A percentile compares a stretch with the other conserved stretches of the same genome.
phyloP scores from a whole-genome alignment of 2,797 vertebrate species.

The Salmo trutta region DNA sequence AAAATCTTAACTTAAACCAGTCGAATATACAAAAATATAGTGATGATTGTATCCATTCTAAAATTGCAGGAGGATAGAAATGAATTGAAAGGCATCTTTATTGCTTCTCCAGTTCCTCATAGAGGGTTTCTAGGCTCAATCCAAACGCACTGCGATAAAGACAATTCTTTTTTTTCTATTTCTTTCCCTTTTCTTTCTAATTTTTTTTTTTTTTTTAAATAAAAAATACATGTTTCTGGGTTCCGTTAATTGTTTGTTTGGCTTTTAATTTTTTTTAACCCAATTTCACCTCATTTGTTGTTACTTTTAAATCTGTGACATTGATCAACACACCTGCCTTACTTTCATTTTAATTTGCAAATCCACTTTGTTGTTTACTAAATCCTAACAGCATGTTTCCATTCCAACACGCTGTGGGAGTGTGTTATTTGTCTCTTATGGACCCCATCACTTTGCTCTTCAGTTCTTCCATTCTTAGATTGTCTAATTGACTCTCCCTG shows the following conservation, averaged over 20 bases:
- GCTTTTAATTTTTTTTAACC: constrained; percentile 46
- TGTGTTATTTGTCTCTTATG: constrained; percentile 63
- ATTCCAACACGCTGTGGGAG: constrained; percentile 57
- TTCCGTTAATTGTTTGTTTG: constrained; percentile 34
- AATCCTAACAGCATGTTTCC: constrained; percentile 70
- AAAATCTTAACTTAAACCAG: neutral
- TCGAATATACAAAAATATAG: constrained; percentile 42
- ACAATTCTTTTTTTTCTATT: constrained; percentile 17
- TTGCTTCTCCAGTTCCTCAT: neutral
- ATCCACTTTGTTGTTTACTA: constrained; percentile 48
- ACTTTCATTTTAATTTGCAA: constrained; percentile 67
- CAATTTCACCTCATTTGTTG: constrained; percentile 48
- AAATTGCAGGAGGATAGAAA: neutral
- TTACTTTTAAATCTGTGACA: constrained; percentile 60
- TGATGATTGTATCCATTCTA: constrained; percentile 7
- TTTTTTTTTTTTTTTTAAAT: neutral
- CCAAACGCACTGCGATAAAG: constrained; percentile 22
- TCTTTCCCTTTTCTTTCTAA: constrained; percentile 20
- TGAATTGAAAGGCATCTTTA: neutral
- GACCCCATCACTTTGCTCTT: constrained; percentile 69
- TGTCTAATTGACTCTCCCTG: constrained; percentile 70
- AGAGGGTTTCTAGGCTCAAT: constrained; percentile 19
- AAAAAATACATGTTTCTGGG: neutral
- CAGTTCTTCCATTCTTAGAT: constrained; percentile 70
- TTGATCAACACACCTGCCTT: constrained; percentile 57